Percentiles rank a stretch among this genome's conserved stretches.
phyloP scores from a whole-genome alignment of 1,140 invertebrate species.

The Cepaea nemoralis region DNA sequence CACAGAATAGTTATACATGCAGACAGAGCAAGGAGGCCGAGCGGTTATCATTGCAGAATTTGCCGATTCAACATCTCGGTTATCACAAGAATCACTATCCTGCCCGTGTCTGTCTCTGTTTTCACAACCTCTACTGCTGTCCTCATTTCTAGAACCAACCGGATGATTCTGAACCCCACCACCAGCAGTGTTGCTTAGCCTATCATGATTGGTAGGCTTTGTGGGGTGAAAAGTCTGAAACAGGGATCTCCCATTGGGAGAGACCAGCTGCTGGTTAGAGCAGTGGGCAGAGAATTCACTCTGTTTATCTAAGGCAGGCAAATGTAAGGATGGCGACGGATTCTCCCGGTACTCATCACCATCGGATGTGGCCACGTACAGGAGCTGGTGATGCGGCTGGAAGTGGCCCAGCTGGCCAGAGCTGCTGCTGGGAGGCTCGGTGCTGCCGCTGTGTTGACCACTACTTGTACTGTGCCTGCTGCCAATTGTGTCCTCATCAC shows the following conservation, averaged over 20 bases:
- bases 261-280: constrained; percentile 7
- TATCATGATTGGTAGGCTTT: constrained; percentile 33
- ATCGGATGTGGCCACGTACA: constrained; percentile 23
- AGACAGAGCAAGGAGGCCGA: background rate
- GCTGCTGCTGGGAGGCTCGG: constrained; percentile 29
- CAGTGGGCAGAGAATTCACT: background rate
- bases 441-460: constrained; percentile 32
- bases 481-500: constrained; percentile 63
- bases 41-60: background rate
- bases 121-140: background rate
- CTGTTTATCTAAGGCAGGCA: background rate
- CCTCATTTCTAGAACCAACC: background rate
- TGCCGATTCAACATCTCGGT: constrained; percentile 18
- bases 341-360: constrained; percentile 6
- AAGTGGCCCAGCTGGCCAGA: constrained; percentile 12
- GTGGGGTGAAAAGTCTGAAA: constrained; percentile 41
- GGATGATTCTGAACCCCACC: background rate
- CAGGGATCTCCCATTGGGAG: constrained; percentile 5
- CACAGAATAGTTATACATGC: constrained; percentile 4
- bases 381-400: background rate
- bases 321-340: background rate
- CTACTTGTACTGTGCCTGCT: constrained; percentile 64
- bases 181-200: background rate
- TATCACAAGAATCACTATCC: constrained; percentile 39
- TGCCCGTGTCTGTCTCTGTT: background rate